Evolutionary conservation across 2,113 vertebrate genomes (phyloP).

Genomic region (Microtus pennsylvanicus): DNA sequence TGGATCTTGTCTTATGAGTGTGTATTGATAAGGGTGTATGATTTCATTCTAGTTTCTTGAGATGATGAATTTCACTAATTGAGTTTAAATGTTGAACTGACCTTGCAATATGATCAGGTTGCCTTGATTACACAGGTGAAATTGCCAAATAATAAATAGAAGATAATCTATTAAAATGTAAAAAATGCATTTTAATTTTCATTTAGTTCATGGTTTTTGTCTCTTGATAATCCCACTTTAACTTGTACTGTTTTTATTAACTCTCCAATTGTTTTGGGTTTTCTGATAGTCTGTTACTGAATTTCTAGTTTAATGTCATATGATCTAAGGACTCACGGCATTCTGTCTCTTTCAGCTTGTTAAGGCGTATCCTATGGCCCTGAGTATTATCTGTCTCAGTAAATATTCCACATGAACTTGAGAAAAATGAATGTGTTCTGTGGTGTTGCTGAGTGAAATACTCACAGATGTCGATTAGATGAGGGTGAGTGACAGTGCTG

Average conservation of each 20-base stretch:
- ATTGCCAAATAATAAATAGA: background rate
- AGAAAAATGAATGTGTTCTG: conserved; percentile 41
- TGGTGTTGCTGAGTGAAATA: conserved; percentile 50
- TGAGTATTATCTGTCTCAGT: background rate
- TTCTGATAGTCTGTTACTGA: conserved; percentile 9
- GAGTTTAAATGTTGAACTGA: conserved; percentile 41
- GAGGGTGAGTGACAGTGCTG: conserved; percentile 43
- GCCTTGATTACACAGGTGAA: background rate
- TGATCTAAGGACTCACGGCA: background rate
- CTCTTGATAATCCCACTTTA: conserved; percentile 31
- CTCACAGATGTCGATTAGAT: conserved; percentile 59
- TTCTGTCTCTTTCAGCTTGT: conserved; percentile 15
- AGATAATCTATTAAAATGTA: background rate
- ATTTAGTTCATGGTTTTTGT: conserved; percentile 34
- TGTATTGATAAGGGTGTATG: background rate
- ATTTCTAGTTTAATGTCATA: conserved; percentile 40
- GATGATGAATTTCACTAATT: background rate
- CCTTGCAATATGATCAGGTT: background rate
- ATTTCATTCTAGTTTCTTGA: conserved; percentile 8
- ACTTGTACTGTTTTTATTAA: conserved; percentile 49
- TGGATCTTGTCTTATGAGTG: background rate
- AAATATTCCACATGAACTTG: background rate
- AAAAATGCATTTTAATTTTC: conserved; percentile 59
- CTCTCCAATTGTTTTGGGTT: conserved; percentile 51
- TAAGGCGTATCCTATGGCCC: conserved; percentile 29